Conservation (phyloP, 2,888 invertebrate species). For the Galerucella calmariensis region DNA sequence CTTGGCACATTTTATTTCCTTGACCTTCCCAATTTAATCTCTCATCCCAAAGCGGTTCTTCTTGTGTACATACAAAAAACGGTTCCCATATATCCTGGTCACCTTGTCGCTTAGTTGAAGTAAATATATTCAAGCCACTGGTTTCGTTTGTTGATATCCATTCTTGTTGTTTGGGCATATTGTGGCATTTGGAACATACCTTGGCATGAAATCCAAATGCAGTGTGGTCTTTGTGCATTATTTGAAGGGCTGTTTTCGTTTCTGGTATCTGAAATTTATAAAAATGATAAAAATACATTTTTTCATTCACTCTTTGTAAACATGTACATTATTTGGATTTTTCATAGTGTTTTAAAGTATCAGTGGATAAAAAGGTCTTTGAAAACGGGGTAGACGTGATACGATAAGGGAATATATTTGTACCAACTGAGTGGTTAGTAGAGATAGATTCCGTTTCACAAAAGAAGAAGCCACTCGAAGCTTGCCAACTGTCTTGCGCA, state of each 20-base stretch:
- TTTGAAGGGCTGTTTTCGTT: constrained; percentile 51
- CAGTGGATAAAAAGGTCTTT: no score
- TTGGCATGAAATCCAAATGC: constrained; percentile 54
- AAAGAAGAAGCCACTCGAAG: no score
- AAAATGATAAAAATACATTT: no score
- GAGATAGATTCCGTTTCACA: no score
- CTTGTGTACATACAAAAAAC: constrained; percentile 57
- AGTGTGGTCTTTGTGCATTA: constrained; percentile 48
- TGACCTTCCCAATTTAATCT: constrained; percentile 58
- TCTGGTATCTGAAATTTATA: constrained; percentile 52
- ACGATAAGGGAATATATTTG: no score
- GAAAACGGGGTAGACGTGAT: no score
- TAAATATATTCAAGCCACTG: constrained; percentile 50
- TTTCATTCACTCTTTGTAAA: no score
- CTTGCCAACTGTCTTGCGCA: no score
- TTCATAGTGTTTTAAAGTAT: no score
- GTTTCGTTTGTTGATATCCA: constrained; percentile 50
- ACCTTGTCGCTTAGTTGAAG: constrained; percentile 50
- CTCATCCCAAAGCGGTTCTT: constrained; percentile 58
- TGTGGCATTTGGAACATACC: constrained; percentile 51
- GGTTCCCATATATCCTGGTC: constrained; percentile 55
- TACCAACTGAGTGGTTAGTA: no score
- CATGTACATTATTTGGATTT: no score
- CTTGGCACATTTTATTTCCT: constrained; percentile 55
- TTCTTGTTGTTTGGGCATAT: constrained; percentile 42